Evolutionary conservation across 2,888 invertebrate genomes (phyloP).

Genomic region (Eupelmus urozonus): DNA sequence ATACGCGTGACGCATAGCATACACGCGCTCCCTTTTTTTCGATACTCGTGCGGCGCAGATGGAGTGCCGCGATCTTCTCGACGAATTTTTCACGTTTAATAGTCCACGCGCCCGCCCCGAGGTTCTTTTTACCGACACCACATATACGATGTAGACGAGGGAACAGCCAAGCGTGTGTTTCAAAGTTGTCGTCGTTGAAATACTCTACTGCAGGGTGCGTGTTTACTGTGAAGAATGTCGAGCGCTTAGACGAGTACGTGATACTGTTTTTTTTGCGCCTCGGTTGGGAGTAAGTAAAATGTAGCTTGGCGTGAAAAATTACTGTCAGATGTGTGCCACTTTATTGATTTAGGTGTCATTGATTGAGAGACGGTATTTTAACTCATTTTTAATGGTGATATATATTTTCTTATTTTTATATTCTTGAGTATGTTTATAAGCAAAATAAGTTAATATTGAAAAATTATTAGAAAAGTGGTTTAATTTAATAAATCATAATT

Average conservation of each 20-base stretch:
- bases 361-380: too few relatives aligned
- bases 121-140: constrained; percentile 2
- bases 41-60: constrained; percentile 24
- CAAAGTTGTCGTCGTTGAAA: constrained; percentile 23
- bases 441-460: too few relatives aligned
- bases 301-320: neutral
- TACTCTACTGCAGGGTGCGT: constrained; percentile 8
- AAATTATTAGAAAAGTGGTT: too few relatives aligned
- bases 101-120: constrained; percentile 23
- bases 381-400: too few relatives aligned
- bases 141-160: neutral
- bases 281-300: neutral
- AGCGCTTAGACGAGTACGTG: neutral
- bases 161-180: neutral
- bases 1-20: constrained; percentile 17
- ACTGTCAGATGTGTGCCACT: neutral
- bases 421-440: too few relatives aligned
- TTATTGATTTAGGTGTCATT: too few relatives aligned
- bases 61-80: constrained; percentile 16
- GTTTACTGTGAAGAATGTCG: constrained; percentile 30
- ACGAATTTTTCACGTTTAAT: constrained; percentile 53
- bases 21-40: constrained; percentile 1
- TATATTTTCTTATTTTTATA: too few relatives aligned
- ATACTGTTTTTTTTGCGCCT: neutral
- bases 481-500: too few relatives aligned